Percentiles rank a stretch among this genome's conserved stretches.
These are phyloP conservation scores for Syrmaticus mikado DNA, from an alignment of 2,113 vertebrate species.

Conservation along the genomic window DNA sequence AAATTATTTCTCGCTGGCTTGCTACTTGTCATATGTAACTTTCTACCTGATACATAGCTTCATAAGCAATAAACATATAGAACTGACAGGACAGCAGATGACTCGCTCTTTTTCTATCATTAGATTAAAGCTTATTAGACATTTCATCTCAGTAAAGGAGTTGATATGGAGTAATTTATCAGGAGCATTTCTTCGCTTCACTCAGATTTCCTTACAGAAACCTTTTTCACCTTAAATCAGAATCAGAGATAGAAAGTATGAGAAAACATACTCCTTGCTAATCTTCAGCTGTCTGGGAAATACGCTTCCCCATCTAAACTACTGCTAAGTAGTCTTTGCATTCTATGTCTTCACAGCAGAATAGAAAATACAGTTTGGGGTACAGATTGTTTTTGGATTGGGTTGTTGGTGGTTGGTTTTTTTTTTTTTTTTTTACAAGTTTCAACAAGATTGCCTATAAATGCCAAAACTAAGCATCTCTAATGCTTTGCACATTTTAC, in stretches of 20 bases:
- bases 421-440: background rate
- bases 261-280: background rate
- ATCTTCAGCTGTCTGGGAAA: background rate
- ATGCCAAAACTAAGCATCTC: background rate
- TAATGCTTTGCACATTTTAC: accelerated
- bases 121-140: background rate
- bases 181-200: background rate
- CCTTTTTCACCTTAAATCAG: background rate
- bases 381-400: background rate
- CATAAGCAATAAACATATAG: background rate
- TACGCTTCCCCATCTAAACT: background rate
- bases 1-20: background rate
- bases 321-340: background rate
- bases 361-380: background rate
- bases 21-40: background rate
- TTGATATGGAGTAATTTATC: background rate
- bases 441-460: background rate
- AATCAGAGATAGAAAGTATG: background rate
- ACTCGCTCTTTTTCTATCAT: background rate
- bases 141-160: background rate
- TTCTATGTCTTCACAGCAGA: background rate
- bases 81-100: background rate
- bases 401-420: too few species aligned
- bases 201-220: background rate
- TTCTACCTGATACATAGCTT: background rate